Base-by-base conservation (phyloP, 2,888 invertebrate genomes). In the Neoscelio sp. region DNA sequence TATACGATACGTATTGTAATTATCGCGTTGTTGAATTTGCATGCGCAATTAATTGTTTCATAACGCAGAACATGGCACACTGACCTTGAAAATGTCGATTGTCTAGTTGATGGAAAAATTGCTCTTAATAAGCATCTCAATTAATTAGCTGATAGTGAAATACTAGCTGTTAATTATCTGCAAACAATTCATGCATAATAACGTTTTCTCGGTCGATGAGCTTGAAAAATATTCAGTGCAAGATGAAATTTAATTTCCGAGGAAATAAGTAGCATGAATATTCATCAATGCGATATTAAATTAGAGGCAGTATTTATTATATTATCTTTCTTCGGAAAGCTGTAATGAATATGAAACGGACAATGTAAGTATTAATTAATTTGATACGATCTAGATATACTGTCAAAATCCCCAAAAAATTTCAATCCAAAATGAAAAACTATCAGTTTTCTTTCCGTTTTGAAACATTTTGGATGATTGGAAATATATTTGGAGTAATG, bases 31-130 rank as follows among this genome's bases (percentile, higher is more conserved):
- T 60, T n/a, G 13, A 17, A 58, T 44, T 30, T 18, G 46, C 33
- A 23, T 62, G 8, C 7, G 5, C n/a, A 48, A 62, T 46, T 26
- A 58, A 15, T 42, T 23, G 35, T 50, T n/a, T 33, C 6, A 20
- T 8, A n/a, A 23, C 4, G 7, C 10, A 8, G 6, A n/a, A 12
- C n/a, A 1, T 40, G 42, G 12, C 58, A 40, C 30, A 38, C 17
- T 48, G 42, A 42, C 65, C 65, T 12, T n/a, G 50, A 65, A 62
- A 15, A 38, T 48, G 38, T 26, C 28, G 28, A 60, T 26, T 17
- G 15, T 26, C 13, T 7, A 12, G 7, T 38, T 20, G 48, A 64
- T 64, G 38, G 38, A 38, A 64, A 5, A 10, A 4, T 33, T 2
- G 5, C 8, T 18, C 26, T 12, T 40, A 20, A 13, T 15, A 40